Evolutionary conservation across 1,140 invertebrate genomes (phyloP).

Genomic region (Rhizoglyphus robini): DNA sequence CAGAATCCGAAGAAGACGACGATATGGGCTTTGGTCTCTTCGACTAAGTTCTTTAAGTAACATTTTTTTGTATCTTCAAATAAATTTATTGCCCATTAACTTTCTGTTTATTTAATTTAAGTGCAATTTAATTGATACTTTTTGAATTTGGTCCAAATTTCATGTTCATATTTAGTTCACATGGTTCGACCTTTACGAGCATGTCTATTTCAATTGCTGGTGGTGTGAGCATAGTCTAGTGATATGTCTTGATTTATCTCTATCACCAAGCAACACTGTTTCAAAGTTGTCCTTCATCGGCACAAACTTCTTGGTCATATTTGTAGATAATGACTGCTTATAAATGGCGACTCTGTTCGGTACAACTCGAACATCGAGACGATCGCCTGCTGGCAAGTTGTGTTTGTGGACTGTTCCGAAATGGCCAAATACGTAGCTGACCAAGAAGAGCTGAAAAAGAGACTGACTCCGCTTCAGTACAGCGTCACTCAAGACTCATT

Average conservation of each 20-base stretch:
- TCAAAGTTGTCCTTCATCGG: no score
- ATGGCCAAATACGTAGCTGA: constrained; percentile 14
- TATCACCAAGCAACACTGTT: no score
- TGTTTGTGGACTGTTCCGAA: neutral
- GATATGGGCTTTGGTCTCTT: constrained; percentile 80
- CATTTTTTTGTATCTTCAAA: neutral
- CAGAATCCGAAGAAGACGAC: constrained; percentile 69
- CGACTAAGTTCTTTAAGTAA: constrained; percentile 20
- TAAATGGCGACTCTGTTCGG: neutral
- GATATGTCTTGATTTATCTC: no score
- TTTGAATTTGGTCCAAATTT: no score
- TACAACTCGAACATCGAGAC: neutral
- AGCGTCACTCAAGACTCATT: constrained; percentile 89
- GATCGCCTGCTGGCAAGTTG: no score
- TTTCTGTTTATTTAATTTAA: neutral
- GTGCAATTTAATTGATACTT: neutral
- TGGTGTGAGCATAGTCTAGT: no score
- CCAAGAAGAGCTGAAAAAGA: constrained; percentile 67
- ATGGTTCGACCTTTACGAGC: no score
- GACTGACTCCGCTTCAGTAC: constrained; percentile 76
- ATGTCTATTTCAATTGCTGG: no score
- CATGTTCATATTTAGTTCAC: no score
- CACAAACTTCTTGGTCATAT: neutral
- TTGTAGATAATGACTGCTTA: neutral
- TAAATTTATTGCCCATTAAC: neutral